These are phyloP conservation scores for Lordiphosa stackelbergi DNA, from an alignment of 1,140 invertebrate genomes.

Conservation along the genomic window DNA sequence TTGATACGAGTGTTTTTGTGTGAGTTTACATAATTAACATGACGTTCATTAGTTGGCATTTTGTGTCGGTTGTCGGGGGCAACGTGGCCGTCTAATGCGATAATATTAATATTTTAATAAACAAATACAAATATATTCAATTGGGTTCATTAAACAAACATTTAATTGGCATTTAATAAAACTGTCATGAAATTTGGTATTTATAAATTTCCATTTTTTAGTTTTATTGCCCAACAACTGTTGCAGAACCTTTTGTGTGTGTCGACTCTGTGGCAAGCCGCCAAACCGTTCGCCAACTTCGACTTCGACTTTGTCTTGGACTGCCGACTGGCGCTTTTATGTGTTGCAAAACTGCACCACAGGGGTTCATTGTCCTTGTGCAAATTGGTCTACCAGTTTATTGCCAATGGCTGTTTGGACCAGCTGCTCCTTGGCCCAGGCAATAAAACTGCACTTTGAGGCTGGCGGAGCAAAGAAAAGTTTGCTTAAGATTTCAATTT, in stretches of 20 bases:
- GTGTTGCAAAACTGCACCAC: slow-evolving; percentile 62
- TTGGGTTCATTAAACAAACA: too few relatives aligned
- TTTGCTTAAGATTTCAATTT: slow-evolving; percentile 74
- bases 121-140: not conserved
- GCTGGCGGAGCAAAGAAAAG: slow-evolving; percentile 36
- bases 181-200: too few relatives aligned
- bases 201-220: too few relatives aligned
- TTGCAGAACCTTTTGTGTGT: slow-evolving; percentile 38
- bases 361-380: slow-evolving; percentile 75
- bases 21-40: slow-evolving; percentile 61
- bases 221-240: slow-evolving; percentile 31
- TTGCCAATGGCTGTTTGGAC: slow-evolving; percentile 44
- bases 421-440: slow-evolving; percentile 42
- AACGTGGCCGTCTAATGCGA: slow-evolving; percentile 17
- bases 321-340: slow-evolving; percentile 24
- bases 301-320: slow-evolving; percentile 11
- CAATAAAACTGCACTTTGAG: slow-evolving; percentile 71
- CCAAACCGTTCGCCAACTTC: slow-evolving; percentile 35
- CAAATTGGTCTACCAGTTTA: slow-evolving; percentile 71
- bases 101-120: slow-evolving; percentile 32
- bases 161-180: too few relatives aligned
- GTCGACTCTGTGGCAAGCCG: slow-evolving; percentile 51
- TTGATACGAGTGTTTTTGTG: slow-evolving; percentile 9
- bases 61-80: slow-evolving; percentile 8
- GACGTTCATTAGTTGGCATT: slow-evolving; percentile 55